Evolutionary conservation across 2,888 invertebrate genomes (phyloP).

Genomic region (Trissolcus japonicus): DNA sequence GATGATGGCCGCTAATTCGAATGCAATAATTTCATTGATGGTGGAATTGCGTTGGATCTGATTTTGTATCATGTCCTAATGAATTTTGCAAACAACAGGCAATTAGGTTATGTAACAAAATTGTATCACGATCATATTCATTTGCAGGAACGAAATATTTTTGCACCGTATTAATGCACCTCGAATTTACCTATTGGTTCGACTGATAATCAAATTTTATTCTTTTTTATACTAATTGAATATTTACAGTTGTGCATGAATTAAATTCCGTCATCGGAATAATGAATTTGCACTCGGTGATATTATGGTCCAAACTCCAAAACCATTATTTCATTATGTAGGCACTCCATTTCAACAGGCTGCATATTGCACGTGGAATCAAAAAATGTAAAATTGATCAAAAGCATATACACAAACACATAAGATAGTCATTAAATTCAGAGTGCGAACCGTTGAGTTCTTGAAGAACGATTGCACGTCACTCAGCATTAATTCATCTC

Average conservation of each 20-base stretch:
- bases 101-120: conserved; percentile 24
- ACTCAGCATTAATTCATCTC: too few species aligned
- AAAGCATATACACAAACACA: too few species aligned
- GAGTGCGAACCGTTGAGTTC: too few species aligned
- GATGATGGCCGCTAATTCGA: conserved; percentile 20
- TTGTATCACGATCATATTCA: conserved; percentile 14
- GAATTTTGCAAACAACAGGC: conserved; percentile 14
- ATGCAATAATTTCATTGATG: conserved; percentile 19
- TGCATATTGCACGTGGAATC: neutral
- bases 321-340: conserved; percentile 38
- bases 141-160: neutral
- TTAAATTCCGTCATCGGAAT: too few species aligned
- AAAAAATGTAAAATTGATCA: too few species aligned
- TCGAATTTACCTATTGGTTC: neutral
- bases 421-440: too few species aligned
- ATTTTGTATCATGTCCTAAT: conserved; percentile 14
- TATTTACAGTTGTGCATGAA: too few species aligned
- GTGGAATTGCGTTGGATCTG: conserved; percentile 13
- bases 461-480: too few species aligned
- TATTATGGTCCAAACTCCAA: neutral
- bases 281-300: neutral
- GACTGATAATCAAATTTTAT: neutral
- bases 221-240: too few species aligned
- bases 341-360: conserved; percentile 23
- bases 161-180: neutral